Conservation (phyloP, 2,888 invertebrate genomes). For the Sipha maydis region DNA sequence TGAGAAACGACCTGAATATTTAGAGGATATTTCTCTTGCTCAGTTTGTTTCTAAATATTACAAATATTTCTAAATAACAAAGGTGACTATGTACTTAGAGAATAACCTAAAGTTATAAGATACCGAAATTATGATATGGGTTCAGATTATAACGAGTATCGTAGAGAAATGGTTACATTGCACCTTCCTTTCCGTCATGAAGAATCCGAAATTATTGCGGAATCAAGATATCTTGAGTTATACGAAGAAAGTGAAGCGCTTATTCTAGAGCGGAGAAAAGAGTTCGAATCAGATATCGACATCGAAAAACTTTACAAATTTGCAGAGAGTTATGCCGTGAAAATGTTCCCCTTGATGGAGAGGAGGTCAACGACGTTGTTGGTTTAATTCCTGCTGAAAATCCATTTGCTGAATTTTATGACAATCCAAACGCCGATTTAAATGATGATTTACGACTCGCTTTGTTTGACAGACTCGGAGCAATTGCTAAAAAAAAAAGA, state of each 20-base stretch:
- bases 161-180: neutral
- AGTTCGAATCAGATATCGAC: neutral
- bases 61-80: too few relatives aligned
- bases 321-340: conserved; percentile 10
- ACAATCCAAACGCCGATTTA: neutral
- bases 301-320: neutral
- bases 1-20: too few relatives aligned
- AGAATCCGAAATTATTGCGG: neutral
- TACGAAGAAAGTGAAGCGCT: neutral
- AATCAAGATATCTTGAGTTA: neutral
- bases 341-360: neutral
- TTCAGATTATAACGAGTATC: too few relatives aligned
- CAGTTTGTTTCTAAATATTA: too few relatives aligned
- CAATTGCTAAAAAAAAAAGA: conserved; percentile 10
- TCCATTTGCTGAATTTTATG: neutral
- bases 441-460: neutral
- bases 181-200: neutral
- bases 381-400: neutral
- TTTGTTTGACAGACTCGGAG: neutral
- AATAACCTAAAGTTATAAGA: too few relatives aligned
- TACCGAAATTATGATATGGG: too few relatives aligned
- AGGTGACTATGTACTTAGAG: too few relatives aligned
- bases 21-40: too few relatives aligned
- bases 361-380: neutral
- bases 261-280: neutral